A percentile compares a stretch with the other conserved stretches of the same genome.
These are phyloP conservation scores for Lytechinus variegatus DNA, from an alignment of 35 echinoderm and acorn worm species.

Conservation along the genomic window DNA sequence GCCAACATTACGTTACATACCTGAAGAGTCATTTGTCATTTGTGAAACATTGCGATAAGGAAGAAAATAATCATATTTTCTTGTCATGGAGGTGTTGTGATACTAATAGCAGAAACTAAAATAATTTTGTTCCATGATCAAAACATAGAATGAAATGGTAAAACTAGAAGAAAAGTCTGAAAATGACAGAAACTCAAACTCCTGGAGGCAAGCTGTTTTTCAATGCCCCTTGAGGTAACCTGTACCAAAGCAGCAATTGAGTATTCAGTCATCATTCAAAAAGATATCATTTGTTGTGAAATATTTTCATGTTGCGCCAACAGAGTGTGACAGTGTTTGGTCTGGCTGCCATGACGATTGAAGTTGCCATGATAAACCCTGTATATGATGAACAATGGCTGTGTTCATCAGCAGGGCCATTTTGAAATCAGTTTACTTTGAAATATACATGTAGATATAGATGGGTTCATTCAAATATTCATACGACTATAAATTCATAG, in stretches of 20 bases:
- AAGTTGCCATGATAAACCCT: not conserved
- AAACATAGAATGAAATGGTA: not conserved
- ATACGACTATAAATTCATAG: no score
- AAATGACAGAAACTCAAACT: not conserved
- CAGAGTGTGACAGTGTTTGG: conserved; percentile 16
- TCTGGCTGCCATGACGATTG: not conserved
- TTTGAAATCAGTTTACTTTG: no score
- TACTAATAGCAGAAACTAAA: not conserved
- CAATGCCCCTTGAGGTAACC: not conserved
- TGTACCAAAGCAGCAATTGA: not conserved
- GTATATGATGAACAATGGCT: not conserved
- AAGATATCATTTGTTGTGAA: conserved; percentile 20
- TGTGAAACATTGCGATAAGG: not conserved
- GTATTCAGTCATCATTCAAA: conserved; percentile 19
- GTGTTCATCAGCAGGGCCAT: no score
- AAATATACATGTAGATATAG: no score
- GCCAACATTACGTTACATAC: no score
- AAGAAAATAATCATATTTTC: not conserved
- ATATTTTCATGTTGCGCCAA: not conserved
- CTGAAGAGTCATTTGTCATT: no score
- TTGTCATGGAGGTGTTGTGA: not conserved
- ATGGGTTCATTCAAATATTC: no score
- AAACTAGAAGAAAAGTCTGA: not conserved
- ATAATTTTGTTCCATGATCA: not conserved
- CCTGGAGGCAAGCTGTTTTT: conserved; percentile 9